A percentile compares a stretch with the other conserved stretches of the same genome.
phyloP scores from a whole-genome alignment of 2,888 invertebrate genomes.

The Latrodectus hesperus region DNA sequence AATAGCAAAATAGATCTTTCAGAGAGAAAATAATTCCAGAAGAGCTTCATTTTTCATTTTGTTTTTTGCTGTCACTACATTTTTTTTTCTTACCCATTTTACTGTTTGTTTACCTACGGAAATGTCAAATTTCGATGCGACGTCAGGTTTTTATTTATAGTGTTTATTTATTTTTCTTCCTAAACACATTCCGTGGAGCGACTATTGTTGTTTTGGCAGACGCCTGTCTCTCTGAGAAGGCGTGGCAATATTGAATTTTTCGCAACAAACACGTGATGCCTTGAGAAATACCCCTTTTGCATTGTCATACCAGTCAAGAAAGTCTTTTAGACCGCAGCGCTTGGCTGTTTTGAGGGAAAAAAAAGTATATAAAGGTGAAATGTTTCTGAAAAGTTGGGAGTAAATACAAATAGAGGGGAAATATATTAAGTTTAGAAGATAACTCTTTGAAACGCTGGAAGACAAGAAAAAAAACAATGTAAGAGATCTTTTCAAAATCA shows the following conservation, averaged over 20 bases:
- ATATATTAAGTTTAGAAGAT: neutral
- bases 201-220: slow-evolving; percentile 21
- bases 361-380: no score
- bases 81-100: neutral
- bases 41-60: neutral
- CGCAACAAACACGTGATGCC: slow-evolving; percentile 1
- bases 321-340: neutral
- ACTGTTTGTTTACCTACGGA: slow-evolving; percentile 37
- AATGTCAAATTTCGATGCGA: slow-evolving; percentile 40
- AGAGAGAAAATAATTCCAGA: neutral
- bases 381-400: no score
- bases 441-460: neutral
- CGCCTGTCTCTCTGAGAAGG: slow-evolving; percentile 25
- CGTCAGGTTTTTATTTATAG: slow-evolving; percentile 8
- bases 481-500: no score
- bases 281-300: neutral
- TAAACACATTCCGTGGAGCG: neutral
- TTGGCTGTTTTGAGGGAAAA: neutral
- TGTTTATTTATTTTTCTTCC: neutral
- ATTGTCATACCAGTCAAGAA: neutral
- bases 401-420: neutral
- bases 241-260: slow-evolving; percentile 43
- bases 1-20: slow-evolving; percentile 31
- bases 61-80: neutral
- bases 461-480: neutral